phyloP scores from a whole-genome alignment of 2,888 invertebrate genomes.

The Caprella mutica region DNA sequence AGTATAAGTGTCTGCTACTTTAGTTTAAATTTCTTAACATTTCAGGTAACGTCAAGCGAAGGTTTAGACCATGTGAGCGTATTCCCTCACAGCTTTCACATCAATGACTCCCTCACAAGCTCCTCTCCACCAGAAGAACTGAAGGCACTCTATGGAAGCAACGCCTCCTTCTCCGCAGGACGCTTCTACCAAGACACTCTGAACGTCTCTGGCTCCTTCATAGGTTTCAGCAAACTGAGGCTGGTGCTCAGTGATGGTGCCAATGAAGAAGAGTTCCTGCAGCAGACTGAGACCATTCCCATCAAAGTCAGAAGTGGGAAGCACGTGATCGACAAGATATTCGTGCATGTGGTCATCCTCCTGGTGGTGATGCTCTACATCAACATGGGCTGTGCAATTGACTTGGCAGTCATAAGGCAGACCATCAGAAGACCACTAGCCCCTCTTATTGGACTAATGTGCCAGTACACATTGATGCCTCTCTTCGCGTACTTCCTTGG shows the following conservation, averaged over 20 bases:
- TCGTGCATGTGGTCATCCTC: conserved; percentile 60
- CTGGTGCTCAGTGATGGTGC: conserved; percentile 28
- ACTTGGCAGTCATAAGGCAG: conserved; percentile 55
- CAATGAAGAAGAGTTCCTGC: conserved; percentile 16
- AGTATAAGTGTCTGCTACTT: no score
- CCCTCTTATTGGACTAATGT: conserved; percentile 62
- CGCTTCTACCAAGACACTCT: no score
- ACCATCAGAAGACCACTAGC: conserved; percentile 62
- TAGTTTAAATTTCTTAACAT: no score
- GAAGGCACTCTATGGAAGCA: no score
- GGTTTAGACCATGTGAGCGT: no score
- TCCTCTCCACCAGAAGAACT: no score
- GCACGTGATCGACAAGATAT: conserved; percentile 45
- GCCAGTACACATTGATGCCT: conserved; percentile 78
- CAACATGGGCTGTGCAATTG: conserved; percentile 81
- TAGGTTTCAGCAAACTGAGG: conserved; percentile 38
- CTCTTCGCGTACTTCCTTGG: conserved; percentile 65
- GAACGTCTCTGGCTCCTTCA: conserved; percentile 38
- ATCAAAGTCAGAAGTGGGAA: conserved; percentile 21
- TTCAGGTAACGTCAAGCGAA: no score
- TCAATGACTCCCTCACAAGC: no score
- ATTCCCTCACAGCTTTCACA: no score
- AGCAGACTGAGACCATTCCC: conserved; percentile 11
- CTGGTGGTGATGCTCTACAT: conserved; percentile 71
- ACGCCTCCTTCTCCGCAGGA: no score